These are phyloP conservation scores for Enteromius thamalakanensis DNA, from an alignment of 2,797 vertebrate genomes.

Conservation along the genomic window DNA sequence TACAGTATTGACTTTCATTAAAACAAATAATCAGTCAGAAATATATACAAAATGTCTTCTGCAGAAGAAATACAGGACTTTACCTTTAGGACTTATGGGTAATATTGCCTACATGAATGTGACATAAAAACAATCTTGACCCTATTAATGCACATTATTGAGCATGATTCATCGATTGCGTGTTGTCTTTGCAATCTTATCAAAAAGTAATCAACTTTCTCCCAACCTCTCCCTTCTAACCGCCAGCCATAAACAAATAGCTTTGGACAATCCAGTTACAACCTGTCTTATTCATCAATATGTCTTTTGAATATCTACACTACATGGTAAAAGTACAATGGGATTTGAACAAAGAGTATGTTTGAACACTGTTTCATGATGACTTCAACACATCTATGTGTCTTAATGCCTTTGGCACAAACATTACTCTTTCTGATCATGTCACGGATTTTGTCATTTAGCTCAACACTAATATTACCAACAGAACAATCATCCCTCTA, in stretches of 20 bases:
- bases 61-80: not conserved
- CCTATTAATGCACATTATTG: not conserved
- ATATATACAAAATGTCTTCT: not conserved
- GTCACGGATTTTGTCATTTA: not conserved
- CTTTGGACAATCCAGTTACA: conserved; percentile 7
- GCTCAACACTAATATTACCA: not conserved
- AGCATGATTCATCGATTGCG: not conserved
- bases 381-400: not conserved
- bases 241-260: not conserved
- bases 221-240: not conserved
- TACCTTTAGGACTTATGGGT: not conserved
- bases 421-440: not conserved
- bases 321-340: not conserved
- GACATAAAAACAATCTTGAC: not conserved
- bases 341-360: not conserved
- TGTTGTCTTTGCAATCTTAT: conserved; percentile 11
- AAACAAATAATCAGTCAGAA: not conserved
- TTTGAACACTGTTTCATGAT: not conserved
- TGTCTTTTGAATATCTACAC: not conserved
- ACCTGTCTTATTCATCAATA: not conserved
- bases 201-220: not conserved
- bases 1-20: not conserved
- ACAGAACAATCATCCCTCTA: not conserved
- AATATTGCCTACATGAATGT: not conserved
- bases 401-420: not conserved